phyloP scores from a whole-genome alignment of 2,113 vertebrate genomes.

The Petrocephalus zakoni region DNA sequence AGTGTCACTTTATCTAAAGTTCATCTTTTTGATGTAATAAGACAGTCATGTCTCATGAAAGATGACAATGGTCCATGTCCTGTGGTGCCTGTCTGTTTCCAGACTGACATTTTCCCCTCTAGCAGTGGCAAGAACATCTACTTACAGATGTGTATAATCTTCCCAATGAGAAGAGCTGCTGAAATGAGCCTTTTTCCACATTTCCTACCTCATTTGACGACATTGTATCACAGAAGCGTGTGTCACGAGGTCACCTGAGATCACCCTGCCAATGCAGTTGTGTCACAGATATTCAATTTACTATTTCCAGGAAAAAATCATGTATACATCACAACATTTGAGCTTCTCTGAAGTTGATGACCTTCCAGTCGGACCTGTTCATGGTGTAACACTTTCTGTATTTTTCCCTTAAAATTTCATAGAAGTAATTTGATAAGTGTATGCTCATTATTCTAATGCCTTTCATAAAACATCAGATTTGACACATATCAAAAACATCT shows the following conservation, averaged over 20 bases:
- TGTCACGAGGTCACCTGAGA: neutral
- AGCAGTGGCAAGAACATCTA: neutral
- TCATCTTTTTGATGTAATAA: neutral
- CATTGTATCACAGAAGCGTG: no score
- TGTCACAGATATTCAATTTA: neutral
- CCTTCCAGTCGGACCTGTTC: neutral
- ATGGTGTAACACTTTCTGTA: neutral
- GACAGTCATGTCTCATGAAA: neutral
- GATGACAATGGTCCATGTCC: neutral
- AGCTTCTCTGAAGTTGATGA: neutral
- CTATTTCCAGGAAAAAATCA: neutral
- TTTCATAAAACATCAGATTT: neutral
- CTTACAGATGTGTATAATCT: neutral
- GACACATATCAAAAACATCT: neutral
- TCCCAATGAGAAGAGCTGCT: neutral
- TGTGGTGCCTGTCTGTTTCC: neutral
- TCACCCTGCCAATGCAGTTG: neutral
- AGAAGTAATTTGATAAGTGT: neutral
- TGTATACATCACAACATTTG: neutral
- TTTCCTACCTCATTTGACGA: neutral
- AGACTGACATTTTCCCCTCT: neutral
- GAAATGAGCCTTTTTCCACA: neutral
- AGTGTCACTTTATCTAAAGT: neutral
- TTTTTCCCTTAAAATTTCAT: neutral
- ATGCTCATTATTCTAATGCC: neutral